phyloP scores from a whole-genome alignment of 2,113 vertebrate genomes.

The Semnornis frantzii region DNA sequence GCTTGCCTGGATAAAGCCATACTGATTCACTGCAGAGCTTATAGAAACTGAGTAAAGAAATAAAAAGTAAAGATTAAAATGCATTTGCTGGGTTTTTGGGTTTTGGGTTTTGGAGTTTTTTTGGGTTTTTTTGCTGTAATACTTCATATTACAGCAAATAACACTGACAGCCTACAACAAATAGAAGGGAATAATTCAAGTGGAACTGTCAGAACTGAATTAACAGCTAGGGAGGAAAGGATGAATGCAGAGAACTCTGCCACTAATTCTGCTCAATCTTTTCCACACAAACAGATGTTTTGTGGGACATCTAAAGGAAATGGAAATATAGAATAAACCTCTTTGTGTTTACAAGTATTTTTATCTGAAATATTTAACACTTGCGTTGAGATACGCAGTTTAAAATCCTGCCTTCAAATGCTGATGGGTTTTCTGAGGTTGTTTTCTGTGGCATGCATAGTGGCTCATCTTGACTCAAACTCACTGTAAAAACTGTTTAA shows the following conservation, averaged over 20 bases:
- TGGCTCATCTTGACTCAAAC: neutral
- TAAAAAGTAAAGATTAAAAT: neutral
- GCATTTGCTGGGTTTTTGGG: neutral
- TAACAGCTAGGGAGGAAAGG: neutral
- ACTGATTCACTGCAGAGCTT: neutral
- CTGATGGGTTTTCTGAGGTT: neutral
- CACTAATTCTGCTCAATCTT: neutral
- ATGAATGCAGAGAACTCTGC: neutral
- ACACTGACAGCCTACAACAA: neutral
- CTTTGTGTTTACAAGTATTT: neutral
- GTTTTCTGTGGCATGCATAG: neutral
- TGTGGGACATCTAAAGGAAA: neutral
- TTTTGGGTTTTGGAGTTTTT: too few relatives aligned
- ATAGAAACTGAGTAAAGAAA: neutral
- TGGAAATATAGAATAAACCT: neutral
- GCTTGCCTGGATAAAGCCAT: neutral
- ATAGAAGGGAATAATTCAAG: neutral
- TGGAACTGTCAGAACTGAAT: neutral
- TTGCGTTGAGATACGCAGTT: neutral
- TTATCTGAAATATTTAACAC: neutral
- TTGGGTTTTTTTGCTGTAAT: neutral
- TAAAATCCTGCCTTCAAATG: neutral
- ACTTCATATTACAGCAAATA: neutral
- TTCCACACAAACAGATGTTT: neutral
- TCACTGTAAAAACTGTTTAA: neutral